A percentile compares a stretch with the other conserved stretches of the same genome.
Evolutionary conservation across 2,113 vertebrate species (phyloP).

Genomic region (Xenopus borealis): DNA sequence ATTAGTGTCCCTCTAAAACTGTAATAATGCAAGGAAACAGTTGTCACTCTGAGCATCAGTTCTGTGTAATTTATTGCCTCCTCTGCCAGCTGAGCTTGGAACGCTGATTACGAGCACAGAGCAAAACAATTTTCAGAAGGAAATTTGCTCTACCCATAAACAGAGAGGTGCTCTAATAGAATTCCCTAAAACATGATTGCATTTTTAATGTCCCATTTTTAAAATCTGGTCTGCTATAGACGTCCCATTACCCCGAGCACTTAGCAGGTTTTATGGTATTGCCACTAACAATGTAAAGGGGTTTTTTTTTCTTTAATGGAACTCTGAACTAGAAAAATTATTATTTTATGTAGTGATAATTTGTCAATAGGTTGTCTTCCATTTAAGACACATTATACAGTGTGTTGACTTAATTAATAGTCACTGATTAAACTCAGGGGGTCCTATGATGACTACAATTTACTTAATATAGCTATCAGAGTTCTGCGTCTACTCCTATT

Average conservation of each 20-base stretch:
- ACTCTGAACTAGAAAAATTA: neutral
- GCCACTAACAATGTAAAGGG: neutral
- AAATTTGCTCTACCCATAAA: conserved; percentile 39
- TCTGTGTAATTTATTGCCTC: conserved; percentile 31
- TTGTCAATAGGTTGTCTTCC: neutral
- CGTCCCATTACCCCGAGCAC: neutral
- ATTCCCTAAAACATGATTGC: conserved; percentile 30
- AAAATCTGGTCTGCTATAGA: conserved; percentile 8
- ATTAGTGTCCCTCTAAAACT: conserved; percentile 38
- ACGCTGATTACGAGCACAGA: conserved; percentile 29
- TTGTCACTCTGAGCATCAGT: conserved; percentile 40
- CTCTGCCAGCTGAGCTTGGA: conserved; percentile 30
- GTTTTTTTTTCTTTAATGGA: conserved; percentile 6
- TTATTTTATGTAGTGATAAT: neutral
- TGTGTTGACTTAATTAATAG: neutral
- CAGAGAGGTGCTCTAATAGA: conserved; percentile 19
- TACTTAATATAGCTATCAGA: neutral
- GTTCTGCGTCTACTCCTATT: neutral
- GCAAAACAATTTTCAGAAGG: conserved; percentile 40
- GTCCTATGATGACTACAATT: neutral
- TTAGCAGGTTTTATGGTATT: neutral
- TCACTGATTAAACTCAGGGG: neutral
- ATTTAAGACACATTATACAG: neutral
- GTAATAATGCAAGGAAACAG: conserved; percentile 35
- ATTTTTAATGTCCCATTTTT: conserved; percentile 2